A percentile compares a stretch with the other conserved stretches of the same genome.
These are phyloP conservation scores for Rhinichthys osculus DNA, from an alignment of 2,797 vertebrate genomes.

Conservation along the genomic window DNA sequence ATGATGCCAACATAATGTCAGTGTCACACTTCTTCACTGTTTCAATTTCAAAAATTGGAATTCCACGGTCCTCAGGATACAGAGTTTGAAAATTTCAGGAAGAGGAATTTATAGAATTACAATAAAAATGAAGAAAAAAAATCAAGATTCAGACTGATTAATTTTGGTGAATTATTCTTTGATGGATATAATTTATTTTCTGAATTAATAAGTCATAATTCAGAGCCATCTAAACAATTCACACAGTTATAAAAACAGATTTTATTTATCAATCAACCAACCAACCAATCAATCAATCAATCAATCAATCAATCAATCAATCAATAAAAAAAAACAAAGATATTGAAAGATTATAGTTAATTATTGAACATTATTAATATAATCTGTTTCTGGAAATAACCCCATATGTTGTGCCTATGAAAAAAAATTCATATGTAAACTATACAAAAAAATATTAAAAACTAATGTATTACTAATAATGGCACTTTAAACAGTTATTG, in stretches of 20 bases:
- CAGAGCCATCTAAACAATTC: neutral
- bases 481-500: neutral
- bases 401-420: neutral
- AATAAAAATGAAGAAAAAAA: neutral
- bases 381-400: neutral
- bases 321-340: neutral
- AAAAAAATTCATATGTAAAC: neutral
- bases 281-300: too few species aligned
- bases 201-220: neutral
- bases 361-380: neutral
- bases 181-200: neutral
- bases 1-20: neutral
- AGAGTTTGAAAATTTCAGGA: neutral
- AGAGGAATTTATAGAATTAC: neutral
- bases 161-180: neutral
- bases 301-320: neutral
- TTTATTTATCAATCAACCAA: neutral
- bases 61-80: neutral
- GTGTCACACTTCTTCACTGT: neutral
- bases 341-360: neutral
- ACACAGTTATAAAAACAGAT: neutral
- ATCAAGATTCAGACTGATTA: neutral
- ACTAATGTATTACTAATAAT: neutral
- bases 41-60: neutral
- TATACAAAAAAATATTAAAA: neutral